These are phyloP conservation scores for Papilio dardanus DNA, from an alignment of 1,140 invertebrate genomes.

Conservation along the genomic window DNA sequence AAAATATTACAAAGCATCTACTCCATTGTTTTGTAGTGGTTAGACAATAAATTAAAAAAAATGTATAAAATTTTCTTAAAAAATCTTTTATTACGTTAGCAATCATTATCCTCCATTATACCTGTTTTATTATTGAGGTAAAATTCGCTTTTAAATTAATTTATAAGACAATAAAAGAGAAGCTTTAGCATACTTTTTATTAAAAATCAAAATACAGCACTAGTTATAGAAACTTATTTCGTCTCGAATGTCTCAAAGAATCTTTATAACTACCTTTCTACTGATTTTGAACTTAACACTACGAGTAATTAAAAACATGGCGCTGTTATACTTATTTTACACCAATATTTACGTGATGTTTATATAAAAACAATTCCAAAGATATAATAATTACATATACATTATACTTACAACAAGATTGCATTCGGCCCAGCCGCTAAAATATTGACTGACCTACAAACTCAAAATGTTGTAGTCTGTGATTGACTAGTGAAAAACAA, in stretches of 20 bases:
- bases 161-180: not conserved
- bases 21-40: too few species aligned
- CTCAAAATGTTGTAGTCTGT: not conserved
- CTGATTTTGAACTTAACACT: not conserved
- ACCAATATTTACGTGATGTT: too few species aligned
- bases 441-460: not conserved
- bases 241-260: not conserved
- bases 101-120: not conserved
- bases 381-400: not conserved
- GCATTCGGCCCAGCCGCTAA: conserved; percentile 29
- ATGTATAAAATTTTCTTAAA: too few species aligned
- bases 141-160: not conserved
- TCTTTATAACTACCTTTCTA: not conserved
- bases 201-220: not conserved
- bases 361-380: too few species aligned
- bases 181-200: not conserved
- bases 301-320: too few species aligned
- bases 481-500: not conserved
- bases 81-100: not conserved
- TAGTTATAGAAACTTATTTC: not conserved
- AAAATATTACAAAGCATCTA: not conserved
- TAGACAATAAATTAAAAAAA: too few species aligned
- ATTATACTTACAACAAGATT: not conserved
- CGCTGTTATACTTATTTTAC: too few species aligned
- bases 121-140: not conserved